phyloP scores from a whole-genome alignment of 2,113 vertebrate genomes.

The Aspiorhynchus laticeps region DNA sequence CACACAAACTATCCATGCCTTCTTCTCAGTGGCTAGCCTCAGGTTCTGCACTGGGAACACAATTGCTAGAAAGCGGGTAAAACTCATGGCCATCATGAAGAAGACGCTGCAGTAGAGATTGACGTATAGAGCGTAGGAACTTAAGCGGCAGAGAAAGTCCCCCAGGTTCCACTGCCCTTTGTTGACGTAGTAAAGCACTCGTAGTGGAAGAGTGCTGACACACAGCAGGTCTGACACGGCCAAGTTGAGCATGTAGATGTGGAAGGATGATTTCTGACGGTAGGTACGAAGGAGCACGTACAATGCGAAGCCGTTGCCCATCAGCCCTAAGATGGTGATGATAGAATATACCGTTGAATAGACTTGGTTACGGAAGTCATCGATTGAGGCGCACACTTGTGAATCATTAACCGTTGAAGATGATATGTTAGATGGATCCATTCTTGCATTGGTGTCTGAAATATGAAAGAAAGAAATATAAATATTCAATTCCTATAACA shows the following conservation, averaged over 20 bases:
- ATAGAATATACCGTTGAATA: conserved; percentile 90
- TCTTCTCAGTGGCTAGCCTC: conserved; percentile 78
- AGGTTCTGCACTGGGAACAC: conserved; percentile 91
- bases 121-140: conserved; percentile 89
- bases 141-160: conserved; percentile 87
- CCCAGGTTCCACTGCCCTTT: conserved; percentile 86
- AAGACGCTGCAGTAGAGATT: conserved; percentile 97
- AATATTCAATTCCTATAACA: neutral
- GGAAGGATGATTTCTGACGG: conserved; percentile 83
- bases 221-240: conserved; percentile 90
- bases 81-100: conserved; percentile 95
- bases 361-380: conserved; percentile 90
- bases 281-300: conserved; percentile 82
- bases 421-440: neutral
- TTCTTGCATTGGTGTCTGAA: conserved; percentile 5
- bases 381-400: conserved; percentile 73
- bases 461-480: neutral
- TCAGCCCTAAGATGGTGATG: conserved; percentile 85
- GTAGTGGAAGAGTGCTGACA: conserved; percentile 88
- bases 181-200: conserved; percentile 87
- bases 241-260: conserved; percentile 94
- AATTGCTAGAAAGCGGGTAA: conserved; percentile 93
- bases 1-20: conserved; percentile 77
- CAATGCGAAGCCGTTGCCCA: conserved; percentile 87
- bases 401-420: neutral